phyloP scores from a whole-genome alignment of 2,113 vertebrate genomes.

The Indri indri region DNA sequence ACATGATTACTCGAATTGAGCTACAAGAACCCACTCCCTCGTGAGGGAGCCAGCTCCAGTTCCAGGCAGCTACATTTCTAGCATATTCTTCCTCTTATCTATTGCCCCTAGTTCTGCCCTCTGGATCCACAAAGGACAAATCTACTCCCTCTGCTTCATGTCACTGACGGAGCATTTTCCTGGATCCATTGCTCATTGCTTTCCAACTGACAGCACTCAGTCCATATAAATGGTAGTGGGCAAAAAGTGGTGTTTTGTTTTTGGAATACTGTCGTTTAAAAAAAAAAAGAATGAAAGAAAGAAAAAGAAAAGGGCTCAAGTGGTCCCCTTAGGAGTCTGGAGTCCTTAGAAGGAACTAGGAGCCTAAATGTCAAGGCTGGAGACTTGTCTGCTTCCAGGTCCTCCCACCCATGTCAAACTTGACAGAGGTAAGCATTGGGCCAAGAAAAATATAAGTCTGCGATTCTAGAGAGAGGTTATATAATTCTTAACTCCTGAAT shows the following conservation, averaged over 20 bases:
- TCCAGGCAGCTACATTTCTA: background rate
- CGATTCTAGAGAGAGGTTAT: background rate
- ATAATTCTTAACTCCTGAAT: background rate
- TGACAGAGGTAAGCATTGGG: background rate
- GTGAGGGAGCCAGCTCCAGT: background rate
- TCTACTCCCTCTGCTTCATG: background rate
- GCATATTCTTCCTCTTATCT: background rate
- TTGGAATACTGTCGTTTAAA: background rate
- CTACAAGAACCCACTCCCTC: background rate
- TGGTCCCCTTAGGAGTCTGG: background rate
- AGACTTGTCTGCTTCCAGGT: background rate
- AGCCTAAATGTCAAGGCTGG: background rate
- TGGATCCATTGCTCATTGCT: background rate
- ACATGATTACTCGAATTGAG: slow-evolving; percentile 28
- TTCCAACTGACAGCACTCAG: background rate
- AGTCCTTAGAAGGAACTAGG: background rate
- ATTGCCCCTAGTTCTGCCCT: background rate
- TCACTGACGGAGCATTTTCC: background rate
- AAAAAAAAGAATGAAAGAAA: background rate
- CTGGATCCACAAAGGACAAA: background rate
- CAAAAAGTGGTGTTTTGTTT: background rate
- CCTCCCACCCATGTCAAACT: background rate
- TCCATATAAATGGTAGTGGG: background rate
- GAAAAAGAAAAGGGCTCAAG: background rate
- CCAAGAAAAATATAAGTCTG: background rate